phyloP scores from a whole-genome alignment of 1,140 invertebrate species.

The Odontomachus brunneus region DNA sequence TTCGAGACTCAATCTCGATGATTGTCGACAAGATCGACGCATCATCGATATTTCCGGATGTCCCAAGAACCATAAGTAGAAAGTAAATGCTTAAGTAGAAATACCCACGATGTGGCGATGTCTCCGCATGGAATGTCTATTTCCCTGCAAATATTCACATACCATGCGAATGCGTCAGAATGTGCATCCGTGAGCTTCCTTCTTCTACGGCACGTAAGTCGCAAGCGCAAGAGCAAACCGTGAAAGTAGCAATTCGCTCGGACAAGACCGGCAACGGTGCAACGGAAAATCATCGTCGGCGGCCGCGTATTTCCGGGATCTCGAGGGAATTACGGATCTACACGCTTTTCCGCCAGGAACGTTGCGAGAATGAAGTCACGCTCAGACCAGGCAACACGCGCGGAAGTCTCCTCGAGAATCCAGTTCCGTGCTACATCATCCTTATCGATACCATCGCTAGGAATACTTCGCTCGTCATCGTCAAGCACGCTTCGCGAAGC shows the following conservation, averaged over 20 bases:
- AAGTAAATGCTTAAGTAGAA: neutral
- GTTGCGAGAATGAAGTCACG: constrained; percentile 7
- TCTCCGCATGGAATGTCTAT: neutral
- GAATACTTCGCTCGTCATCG: neutral
- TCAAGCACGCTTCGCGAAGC: neutral
- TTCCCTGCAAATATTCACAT: neutral
- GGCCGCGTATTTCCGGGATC: constrained; percentile 37
- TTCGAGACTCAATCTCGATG: neutral
- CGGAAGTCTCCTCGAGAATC: constrained; percentile 17
- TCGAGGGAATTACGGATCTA: constrained; percentile 22
- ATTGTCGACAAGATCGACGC: too few species aligned
- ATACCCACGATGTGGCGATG: too few species aligned
- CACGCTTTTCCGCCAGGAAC: constrained; percentile 34
- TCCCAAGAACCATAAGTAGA: neutral
- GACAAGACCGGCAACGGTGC: constrained; percentile 23
- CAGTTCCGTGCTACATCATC: constrained; percentile 18
- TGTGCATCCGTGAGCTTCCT: constrained; percentile 2
- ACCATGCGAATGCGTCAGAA: constrained; percentile 14
- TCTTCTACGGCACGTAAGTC: neutral
- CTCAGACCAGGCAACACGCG: neutral
- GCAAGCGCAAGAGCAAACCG: constrained; percentile 9
- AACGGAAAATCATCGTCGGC: constrained; percentile 45
- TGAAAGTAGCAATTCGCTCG: constrained; percentile 52
- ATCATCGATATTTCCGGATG: neutral
- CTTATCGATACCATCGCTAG: neutral